Evolutionary conservation across 2,113 vertebrate genomes (phyloP).

Genomic region (Rhea pennata): DNA sequence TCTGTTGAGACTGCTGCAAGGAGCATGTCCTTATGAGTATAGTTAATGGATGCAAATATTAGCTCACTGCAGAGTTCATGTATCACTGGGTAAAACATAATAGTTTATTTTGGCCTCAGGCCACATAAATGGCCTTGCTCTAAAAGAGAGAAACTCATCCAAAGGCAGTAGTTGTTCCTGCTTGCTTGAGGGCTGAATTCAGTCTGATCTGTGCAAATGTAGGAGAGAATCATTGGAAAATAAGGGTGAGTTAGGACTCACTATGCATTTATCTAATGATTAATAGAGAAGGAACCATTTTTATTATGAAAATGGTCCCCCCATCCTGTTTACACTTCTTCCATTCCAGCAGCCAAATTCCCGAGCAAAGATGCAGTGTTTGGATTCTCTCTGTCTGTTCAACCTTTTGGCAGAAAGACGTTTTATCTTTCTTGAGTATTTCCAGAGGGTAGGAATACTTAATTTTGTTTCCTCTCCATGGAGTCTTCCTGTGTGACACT

Average conservation of each 20-base stretch:
- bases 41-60: conserved; percentile 55
- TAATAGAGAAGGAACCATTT: neutral
- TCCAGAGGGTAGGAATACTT: neutral
- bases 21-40: neutral
- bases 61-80: neutral
- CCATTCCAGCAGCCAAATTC: neutral
- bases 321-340: neutral
- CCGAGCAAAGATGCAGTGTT: neutral
- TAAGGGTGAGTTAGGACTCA: neutral
- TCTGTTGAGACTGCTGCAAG: neutral
- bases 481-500: neutral
- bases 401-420: neutral
- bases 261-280: neutral
- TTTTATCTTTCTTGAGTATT: neutral
- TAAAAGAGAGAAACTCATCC: neutral
- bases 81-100: neutral
- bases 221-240: neutral
- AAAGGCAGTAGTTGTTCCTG: neutral
- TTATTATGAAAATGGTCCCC: neutral
- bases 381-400: neutral
- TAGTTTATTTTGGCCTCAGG: conserved; percentile 53
- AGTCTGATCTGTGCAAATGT: neutral
- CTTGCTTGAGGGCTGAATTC: conserved; percentile 8
- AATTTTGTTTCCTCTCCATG: neutral
- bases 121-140: neutral